Base-by-base conservation (phyloP, 2,113 vertebrate genomes). In the Hippocampus zosterae region DNA sequence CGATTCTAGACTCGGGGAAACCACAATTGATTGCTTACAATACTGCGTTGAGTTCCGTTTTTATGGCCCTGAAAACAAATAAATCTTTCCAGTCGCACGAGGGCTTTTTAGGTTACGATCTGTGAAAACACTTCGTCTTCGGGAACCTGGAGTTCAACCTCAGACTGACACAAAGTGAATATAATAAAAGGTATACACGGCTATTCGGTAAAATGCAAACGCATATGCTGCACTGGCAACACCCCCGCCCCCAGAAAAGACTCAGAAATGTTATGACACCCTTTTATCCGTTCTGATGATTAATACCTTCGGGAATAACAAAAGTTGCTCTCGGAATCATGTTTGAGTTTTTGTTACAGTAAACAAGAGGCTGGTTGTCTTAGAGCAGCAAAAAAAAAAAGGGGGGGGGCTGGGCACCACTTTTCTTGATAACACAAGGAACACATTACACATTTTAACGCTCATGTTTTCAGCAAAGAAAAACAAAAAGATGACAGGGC, bases 1-100 rank as follows among this genome's bases (percentile, higher is more conserved):
- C 66, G 78, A 77, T 53, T 65, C 52, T 40, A 67, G 42, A 80
- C 40, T 10, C 72, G 69, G 65, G 65, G 69, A 76, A 80, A 81
- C 25, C 40, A 3, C 68, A 27, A 33, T 56, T 74, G 48, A 62
- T 61, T 12, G 19, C 56, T 40, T 25, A n/a, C 29, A 65, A 52
- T 10, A 46, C 10, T 64, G 50, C 23, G 42, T 69, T 6, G 57
- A 63, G 55, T 69, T 82, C 5, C 44, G 16, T n/a, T 62, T 63
- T 64, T 63, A 63, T n/a, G 10, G 13, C 57, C 73, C 75, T 61
- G 71, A 70, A 74, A 70, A 57, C 8, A 62, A 13, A 23, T 65
- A 42, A 66, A 27, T 11, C 46, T 13, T 70, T 56, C 42, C 40
- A 55, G 50, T 71, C 15, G 53, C 12, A 70, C 65, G 46, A 65